Evolutionary conservation across 2,888 invertebrate species (phyloP), one percentile per base, ranked within the genome.

Genomic region (Heliconius hortense): DNA sequence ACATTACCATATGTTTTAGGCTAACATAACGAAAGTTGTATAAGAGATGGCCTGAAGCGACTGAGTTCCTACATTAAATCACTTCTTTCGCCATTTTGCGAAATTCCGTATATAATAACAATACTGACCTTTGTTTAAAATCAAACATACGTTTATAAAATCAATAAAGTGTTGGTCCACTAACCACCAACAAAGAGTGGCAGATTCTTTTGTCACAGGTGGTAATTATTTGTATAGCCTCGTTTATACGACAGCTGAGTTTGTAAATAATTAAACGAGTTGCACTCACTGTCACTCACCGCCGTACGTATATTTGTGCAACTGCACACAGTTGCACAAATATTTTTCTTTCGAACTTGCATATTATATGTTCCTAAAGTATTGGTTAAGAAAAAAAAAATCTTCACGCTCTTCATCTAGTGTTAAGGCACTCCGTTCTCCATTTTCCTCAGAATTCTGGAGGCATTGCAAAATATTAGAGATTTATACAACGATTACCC

Each of bases 171-270:
- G 1, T 64, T 5, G 35, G 28, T 64, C 1, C 64, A 11, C 3
- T 63, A 11, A 10, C 1, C 28, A 63, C 21, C 31, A 31, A 31
- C 7, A n/a, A n/a, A n/a, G 31, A 63, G 63, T 10, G 10, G 63
- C 2, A 63, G 63, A 63, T 64, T 64, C 64, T 64, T 35, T 64
- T 35, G 64, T 64, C 35, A 35, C n/a, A 21, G 35, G 15, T 24
- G 24, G 8, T 24, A 24, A 24, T 24, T 64, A 39, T 66, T 66
- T 24, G 39, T 66, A 26, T 24, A 66, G 39, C 64, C 39, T 64
- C n/a, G 39, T 24, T 39, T 66, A 15, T 24, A 66, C 13, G 39
- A 26, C 66, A 66, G 24, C 18, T 3, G n/a, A 2, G 64, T 39
- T 15, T 39, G 39, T 43, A 66, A 24, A n/a, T 66, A 24, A 66